A percentile compares a stretch with the other conserved stretches of the same genome.
Evolutionary conservation across 2,797 vertebrate species (phyloP).

Genomic region (Typhlichthys subterraneus): DNA sequence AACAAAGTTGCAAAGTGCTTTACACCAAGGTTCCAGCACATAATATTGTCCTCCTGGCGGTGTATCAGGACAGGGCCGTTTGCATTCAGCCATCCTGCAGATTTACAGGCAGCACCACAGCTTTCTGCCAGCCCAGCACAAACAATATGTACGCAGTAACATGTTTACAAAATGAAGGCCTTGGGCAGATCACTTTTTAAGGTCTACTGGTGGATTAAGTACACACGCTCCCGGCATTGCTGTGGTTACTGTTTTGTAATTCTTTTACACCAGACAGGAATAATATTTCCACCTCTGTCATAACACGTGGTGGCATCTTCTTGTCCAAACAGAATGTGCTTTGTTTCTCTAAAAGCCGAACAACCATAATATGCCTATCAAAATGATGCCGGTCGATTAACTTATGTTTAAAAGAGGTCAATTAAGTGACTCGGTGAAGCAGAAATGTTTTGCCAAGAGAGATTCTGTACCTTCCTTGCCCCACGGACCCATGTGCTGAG

Average conservation of each 20-base stretch:
- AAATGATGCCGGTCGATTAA: conserved; percentile 19
- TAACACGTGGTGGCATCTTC: conserved; percentile 8
- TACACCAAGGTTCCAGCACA: conserved; percentile 1
- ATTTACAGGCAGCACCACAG: conserved; percentile 18
- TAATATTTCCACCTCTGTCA: too few species aligned
- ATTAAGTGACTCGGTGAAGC: conserved; percentile 64
- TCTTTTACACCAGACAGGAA: neutral
- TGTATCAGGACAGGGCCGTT: conserved; percentile 20
- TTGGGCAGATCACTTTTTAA: too few species aligned
- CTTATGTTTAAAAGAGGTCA: conserved; percentile 39
- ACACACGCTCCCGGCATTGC: conserved; percentile 32
- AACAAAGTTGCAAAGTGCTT: neutral
- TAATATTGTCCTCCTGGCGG: conserved; percentile 12
- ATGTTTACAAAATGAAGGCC: too few species aligned
- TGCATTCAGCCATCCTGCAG: conserved; percentile 11
- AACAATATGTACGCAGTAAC: neutral
- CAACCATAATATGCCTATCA: conserved; percentile 8
- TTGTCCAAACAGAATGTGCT: neutral
- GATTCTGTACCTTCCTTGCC: conserved; percentile 32
- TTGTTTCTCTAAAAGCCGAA: conserved; percentile 1
- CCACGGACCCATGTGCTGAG: conserved; percentile 42
- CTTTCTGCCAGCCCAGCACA: conserved; percentile 45
- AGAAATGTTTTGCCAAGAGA: conserved; percentile 51
- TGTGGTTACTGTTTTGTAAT: conserved; percentile 27
- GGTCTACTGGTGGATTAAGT: conserved; percentile 21